Evolutionary conservation across 2,888 invertebrate species (phyloP).

Genomic region (Drosophila colorata): DNA sequence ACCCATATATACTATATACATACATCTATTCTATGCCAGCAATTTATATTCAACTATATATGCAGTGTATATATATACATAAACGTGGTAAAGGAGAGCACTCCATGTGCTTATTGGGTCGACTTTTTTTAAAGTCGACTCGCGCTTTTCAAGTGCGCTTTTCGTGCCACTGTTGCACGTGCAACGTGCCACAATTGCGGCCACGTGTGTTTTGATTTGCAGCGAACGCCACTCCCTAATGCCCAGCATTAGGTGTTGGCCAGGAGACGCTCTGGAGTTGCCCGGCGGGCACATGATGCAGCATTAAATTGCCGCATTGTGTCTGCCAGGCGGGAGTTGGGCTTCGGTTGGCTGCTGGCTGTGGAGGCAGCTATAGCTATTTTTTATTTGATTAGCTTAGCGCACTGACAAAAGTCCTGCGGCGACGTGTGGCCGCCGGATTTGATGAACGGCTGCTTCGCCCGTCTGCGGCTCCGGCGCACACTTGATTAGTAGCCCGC

Average conservation of each 20-base stretch:
- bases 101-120: conserved; percentile 20
- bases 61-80: conserved; percentile 1
- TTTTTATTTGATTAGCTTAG: conserved; percentile 81
- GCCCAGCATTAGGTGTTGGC: conserved; percentile 30
- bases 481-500: conserved; percentile 75
- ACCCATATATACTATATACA: conserved; percentile 1
- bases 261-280: conserved; percentile 11
- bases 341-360: conserved; percentile 25
- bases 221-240: conserved; percentile 72
- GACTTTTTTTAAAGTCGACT: conserved; percentile 63
- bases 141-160: conserved; percentile 70
- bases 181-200: conserved; percentile 84
- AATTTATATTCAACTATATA: conserved; percentile 50
- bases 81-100: conserved; percentile 11
- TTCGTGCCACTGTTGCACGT: conserved; percentile 72
- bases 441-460: conserved; percentile 75
- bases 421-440: conserved; percentile 79
- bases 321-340: conserved; percentile 63
- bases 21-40: conserved; percentile 32
- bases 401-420: conserved; percentile 71
- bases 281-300: conserved; percentile 83
- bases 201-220: conserved; percentile 86
- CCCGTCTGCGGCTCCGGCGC: conserved; percentile 21
- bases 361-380: conserved; percentile 46
- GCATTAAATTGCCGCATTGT: conserved; percentile 85